These are phyloP conservation scores for Sarcophaga bullata DNA, from an alignment of 1,140 invertebrate species.

Conservation along the genomic window DNA sequence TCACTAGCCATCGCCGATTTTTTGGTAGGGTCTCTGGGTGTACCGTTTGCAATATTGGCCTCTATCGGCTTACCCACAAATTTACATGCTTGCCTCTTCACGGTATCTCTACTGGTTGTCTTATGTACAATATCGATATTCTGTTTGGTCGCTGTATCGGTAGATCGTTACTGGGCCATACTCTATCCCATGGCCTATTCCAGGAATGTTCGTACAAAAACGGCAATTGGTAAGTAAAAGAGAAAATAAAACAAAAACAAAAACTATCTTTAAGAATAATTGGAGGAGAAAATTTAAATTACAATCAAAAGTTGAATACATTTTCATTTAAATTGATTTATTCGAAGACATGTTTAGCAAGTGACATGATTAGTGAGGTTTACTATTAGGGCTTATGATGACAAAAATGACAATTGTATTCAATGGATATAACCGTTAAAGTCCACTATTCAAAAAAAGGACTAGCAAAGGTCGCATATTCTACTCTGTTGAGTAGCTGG, in stretches of 20 bases:
- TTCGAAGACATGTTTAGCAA: no score
- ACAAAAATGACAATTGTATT: no score
- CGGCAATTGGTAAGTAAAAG: conserved; percentile 81
- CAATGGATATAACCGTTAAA: no score
- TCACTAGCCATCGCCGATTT: conserved; percentile 88
- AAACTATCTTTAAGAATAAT: neutral
- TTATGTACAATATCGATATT: conserved; percentile 93
- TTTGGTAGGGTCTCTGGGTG: conserved; percentile 79
- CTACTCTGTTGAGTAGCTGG: no score
- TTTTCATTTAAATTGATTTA: no score
- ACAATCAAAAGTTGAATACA: no score
- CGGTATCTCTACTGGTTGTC: conserved; percentile 86
- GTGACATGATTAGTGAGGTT: no score
- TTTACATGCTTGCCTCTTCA: conserved; percentile 84
- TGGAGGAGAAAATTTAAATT: neutral
- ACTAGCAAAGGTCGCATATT: no score
- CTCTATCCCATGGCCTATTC: conserved; percentile 90
- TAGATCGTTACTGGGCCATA: conserved; percentile 93
- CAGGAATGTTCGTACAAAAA: conserved; percentile 83
- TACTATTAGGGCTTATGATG: no score
- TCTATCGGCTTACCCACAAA: conserved; percentile 80
- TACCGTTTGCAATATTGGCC: conserved; percentile 84
- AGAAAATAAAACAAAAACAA: neutral
- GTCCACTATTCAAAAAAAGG: no score
- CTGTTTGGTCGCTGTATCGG: conserved; percentile 87